These are phyloP conservation scores for Harpagus bidentatus DNA, from an alignment of 2,113 vertebrate species.

Conservation along the genomic window DNA sequence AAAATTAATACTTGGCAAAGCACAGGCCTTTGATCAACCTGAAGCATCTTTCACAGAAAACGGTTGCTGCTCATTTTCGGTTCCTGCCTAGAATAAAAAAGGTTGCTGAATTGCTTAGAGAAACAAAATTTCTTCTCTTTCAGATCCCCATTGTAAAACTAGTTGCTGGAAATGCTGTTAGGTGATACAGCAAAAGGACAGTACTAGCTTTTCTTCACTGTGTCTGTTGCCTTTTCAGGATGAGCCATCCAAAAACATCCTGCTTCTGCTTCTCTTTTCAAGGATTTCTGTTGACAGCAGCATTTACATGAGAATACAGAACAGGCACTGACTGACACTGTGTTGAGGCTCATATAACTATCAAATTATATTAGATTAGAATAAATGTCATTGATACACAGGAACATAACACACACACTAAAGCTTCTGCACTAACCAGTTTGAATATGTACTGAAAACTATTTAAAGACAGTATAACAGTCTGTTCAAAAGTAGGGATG, in stretches of 20 bases:
- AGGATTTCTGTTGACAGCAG: conserved; percentile 11
- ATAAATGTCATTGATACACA: background rate
- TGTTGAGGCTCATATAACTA: conserved; percentile 1
- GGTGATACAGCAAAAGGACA: background rate
- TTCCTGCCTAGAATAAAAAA: background rate
- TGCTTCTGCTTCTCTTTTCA: background rate
- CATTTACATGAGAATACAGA: conserved; percentile 47
- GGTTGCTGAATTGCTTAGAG: background rate
- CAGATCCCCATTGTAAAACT: background rate
- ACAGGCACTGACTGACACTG: conserved; percentile 4
- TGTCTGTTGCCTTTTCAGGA: background rate
- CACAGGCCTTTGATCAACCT: background rate
- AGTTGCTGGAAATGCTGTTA: background rate
- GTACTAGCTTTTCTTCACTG: background rate
- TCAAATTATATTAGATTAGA: conserved; percentile 22
- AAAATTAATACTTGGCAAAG: background rate
- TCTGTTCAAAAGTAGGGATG: background rate
- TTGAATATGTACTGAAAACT: background rate
- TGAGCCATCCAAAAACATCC: background rate
- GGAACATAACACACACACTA: background rate
- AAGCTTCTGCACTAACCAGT: background rate
- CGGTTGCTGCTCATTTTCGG: background rate
- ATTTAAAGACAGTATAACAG: background rate
- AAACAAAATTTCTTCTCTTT: background rate
- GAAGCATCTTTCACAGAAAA: background rate